These are phyloP conservation scores for Neomorphus geoffroyi DNA, from an alignment of 2,797 vertebrate genomes.

Conservation along the genomic window DNA sequence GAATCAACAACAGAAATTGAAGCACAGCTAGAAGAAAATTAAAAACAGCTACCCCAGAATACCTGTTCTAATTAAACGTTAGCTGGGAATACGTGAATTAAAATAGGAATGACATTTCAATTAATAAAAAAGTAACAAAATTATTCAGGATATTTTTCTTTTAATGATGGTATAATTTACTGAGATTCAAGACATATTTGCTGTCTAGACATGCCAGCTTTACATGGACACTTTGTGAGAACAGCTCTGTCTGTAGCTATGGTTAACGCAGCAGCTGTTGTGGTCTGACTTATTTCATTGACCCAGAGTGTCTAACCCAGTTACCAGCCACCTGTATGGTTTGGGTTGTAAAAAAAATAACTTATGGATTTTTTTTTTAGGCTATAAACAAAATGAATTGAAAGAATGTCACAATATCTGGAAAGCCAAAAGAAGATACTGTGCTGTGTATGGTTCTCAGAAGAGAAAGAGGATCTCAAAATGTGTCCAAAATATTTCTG, in stretches of 20 bases:
- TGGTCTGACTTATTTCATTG: not conserved
- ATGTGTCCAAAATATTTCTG: not conserved
- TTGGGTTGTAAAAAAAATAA: not conserved
- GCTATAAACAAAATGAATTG: not conserved
- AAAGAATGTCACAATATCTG: not conserved
- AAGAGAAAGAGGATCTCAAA: not conserved
- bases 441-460: not conserved
- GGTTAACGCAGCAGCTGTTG: not conserved
- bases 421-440: not conserved
- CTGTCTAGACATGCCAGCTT: not conserved
- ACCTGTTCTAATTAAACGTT: slow-evolving; percentile 17
- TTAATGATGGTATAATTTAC: not conserved
- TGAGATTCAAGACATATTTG: not conserved
- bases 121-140: not conserved
- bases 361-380: not conserved
- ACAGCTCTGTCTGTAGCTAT: not conserved
- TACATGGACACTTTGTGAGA: not conserved
- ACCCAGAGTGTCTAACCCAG: not conserved
- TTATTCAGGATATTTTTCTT: not conserved
- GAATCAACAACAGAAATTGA: slow-evolving; percentile 29
- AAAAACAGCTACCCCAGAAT: slow-evolving; percentile 15
- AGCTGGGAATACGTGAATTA: not conserved
- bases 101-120: slow-evolving; percentile 23
- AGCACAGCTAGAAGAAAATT: slow-evolving; percentile 33
- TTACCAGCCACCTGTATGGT: not conserved